These are phyloP conservation scores for Odontomachus brunneus DNA, from an alignment of 1,140 invertebrate species.

Conservation along the genomic window DNA sequence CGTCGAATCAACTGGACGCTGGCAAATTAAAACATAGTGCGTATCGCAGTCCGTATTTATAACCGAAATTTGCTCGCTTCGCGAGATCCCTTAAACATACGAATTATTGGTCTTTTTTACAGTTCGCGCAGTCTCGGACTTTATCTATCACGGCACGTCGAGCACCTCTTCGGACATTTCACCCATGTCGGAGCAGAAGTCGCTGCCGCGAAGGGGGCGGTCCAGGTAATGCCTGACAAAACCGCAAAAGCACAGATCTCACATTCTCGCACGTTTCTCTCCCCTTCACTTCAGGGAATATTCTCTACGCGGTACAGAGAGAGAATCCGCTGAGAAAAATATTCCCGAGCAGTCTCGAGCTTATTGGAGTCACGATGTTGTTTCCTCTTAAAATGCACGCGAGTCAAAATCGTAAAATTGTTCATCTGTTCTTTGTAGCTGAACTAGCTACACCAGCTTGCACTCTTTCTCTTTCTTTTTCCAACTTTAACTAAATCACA, in stretches of 20 bases:
- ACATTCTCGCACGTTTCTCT: not conserved
- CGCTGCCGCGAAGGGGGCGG: conserved; percentile 89
- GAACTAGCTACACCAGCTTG: too few relatives aligned
- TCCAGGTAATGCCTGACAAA: conserved; percentile 86
- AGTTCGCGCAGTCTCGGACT: conserved; percentile 87
- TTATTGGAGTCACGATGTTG: too few relatives aligned
- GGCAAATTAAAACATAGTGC: conserved; percentile 90
- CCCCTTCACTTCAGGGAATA: too few relatives aligned
- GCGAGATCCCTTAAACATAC: not conserved
- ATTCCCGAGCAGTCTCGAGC: too few relatives aligned
- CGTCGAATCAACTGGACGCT: conserved; percentile 90
- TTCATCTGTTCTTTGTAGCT: too few relatives aligned
- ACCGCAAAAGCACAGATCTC: not conserved
- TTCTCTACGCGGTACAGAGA: too few relatives aligned
- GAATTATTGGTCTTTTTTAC: conserved; percentile 40
- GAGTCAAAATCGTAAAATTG: too few relatives aligned
- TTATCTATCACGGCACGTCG: conserved; percentile 91
- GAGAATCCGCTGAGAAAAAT: too few relatives aligned
- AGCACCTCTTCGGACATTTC: conserved; percentile 92
- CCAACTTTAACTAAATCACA: too few relatives aligned
- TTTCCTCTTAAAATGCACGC: too few relatives aligned
- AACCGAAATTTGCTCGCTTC: not conserved
- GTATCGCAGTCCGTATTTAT: conserved; percentile 64
- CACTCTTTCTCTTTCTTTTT: too few relatives aligned
- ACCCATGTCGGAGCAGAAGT: conserved; percentile 92